Evolutionary conservation across 2,797 vertebrate species (phyloP).

Genomic region (Ctenochaetus hawaiiensis): DNA sequence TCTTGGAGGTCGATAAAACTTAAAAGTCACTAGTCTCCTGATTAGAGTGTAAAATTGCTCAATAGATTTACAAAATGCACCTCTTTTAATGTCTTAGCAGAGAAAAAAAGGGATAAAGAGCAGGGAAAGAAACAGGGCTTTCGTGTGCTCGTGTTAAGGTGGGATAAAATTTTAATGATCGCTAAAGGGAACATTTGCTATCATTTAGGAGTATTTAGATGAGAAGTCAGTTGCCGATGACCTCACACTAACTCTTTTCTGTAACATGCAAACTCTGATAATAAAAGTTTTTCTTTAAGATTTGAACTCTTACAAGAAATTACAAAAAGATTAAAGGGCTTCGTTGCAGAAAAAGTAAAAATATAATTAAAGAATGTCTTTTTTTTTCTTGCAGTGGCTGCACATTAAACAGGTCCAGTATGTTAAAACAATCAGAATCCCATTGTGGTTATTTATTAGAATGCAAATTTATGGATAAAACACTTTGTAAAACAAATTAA

Average conservation of each 20-base stretch:
- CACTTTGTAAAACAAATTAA: background rate
- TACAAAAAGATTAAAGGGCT: constrained; percentile 12
- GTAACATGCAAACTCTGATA: constrained; percentile 41
- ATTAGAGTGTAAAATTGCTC: constrained; percentile 62
- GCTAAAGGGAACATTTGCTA: constrained; percentile 53
- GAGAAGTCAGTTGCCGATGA: constrained; percentile 34
- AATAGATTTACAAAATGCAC: constrained; percentile 37
- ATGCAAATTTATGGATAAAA: background rate
- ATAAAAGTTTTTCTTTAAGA: constrained; percentile 32
- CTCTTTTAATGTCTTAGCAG: constrained; percentile 44
- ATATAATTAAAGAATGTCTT: background rate
- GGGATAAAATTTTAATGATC: constrained; percentile 66
- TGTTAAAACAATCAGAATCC: background rate
- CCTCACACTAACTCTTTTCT: constrained; percentile 25
- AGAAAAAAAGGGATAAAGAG: constrained; percentile 13
- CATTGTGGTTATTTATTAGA: background rate
- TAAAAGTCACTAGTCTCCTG: constrained; percentile 60
- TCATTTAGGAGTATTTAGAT: constrained; percentile 57
- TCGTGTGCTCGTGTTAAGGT: constrained; percentile 23
- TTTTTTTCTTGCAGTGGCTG: background rate
- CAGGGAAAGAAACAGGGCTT: constrained; percentile 13
- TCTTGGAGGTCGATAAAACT: constrained; percentile 62
- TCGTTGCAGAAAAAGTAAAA: background rate
- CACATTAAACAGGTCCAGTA: background rate
- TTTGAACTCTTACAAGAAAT: constrained; percentile 37